Percentiles rank a stretch among this genome's conserved stretches.
Evolutionary conservation across 2,797 vertebrate species (phyloP).

Genomic region (Erethizon dorsatum): DNA sequence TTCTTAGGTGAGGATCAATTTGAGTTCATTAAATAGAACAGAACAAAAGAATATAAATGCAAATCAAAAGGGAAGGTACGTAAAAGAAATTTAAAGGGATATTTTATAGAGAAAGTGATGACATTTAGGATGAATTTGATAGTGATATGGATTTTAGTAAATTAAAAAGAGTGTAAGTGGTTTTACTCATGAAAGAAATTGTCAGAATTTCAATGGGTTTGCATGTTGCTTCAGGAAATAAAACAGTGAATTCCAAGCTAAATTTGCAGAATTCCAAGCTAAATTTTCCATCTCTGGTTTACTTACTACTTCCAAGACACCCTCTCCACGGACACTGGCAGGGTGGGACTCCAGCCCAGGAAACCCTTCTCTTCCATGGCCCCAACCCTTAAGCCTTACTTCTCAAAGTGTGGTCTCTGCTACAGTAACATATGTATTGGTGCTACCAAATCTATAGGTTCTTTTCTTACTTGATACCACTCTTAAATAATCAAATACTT

Average conservation of each 20-base stretch:
- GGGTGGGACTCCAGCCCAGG: background rate
- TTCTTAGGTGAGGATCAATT: constrained; percentile 55
- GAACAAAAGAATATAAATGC: constrained; percentile 76
- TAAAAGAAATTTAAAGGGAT: constrained; percentile 65
- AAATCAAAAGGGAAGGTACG: constrained; percentile 53
- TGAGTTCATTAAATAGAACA: constrained; percentile 66
- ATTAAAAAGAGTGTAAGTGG: constrained; percentile 60
- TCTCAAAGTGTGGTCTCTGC: background rate
- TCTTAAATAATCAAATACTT: background rate
- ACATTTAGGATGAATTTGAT: constrained; percentile 67
- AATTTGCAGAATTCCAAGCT: background rate
- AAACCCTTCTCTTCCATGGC: background rate
- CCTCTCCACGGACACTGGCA: background rate
- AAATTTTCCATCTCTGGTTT: background rate
- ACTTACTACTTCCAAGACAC: background rate
- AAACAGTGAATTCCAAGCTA: constrained; percentile 5
- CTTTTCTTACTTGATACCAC: background rate
- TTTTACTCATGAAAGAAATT: constrained; percentile 59
- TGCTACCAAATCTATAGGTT: background rate
- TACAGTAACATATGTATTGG: background rate
- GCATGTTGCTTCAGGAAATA: background rate
- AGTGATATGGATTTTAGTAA: constrained; percentile 49
- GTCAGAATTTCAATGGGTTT: constrained; percentile 37
- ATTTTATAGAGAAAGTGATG: constrained; percentile 64
- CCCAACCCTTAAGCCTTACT: background rate